A percentile compares a stretch with the other conserved stretches of the same genome.
These are phyloP conservation scores for Halotydeus destructor DNA, from an alignment of 1,140 invertebrate genomes.

Conservation along the genomic window DNA sequence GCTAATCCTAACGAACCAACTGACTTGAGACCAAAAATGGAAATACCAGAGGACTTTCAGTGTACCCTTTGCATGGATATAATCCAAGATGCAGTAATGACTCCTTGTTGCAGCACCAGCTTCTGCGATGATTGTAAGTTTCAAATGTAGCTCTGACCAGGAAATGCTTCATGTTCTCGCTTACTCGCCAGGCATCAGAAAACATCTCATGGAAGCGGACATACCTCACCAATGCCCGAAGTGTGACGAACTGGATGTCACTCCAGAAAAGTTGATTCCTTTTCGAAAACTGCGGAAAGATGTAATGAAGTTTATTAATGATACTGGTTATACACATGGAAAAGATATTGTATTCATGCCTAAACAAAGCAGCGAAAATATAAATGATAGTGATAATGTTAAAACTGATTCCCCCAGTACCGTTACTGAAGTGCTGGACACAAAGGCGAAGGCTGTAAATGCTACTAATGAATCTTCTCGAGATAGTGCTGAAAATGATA, in stretches of 20 bases:
- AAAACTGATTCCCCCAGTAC: neutral
- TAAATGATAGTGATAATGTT: neutral
- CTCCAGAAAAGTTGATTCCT: constrained; percentile 73
- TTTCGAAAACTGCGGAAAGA: constrained; percentile 71
- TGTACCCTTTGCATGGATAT: constrained; percentile 80
- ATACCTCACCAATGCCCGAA: constrained; percentile 84
- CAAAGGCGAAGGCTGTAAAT: neutral
- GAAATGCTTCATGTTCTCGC: constrained; percentile 10
- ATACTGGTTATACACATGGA: constrained; percentile 47
- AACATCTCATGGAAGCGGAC: constrained; percentile 66
- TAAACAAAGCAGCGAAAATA: neutral
- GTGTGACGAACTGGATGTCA: constrained; percentile 74
- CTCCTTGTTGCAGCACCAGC: constrained; percentile 88
- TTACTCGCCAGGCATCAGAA: constrained; percentile 47
- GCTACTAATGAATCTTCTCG: neutral
- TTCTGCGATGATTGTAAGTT: constrained; percentile 92
- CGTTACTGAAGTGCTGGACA: neutral
- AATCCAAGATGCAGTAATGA: constrained; percentile 85
- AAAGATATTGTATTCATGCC: neutral
- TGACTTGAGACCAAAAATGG: constrained; percentile 33
- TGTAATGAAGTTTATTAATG: constrained; percentile 68
- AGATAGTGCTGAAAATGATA: neutral
- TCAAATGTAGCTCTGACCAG: neutral
- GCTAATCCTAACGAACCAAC: constrained; percentile 29
- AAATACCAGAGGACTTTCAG: constrained; percentile 69